phyloP scores from a whole-genome alignment of 2,113 vertebrate species.

The Camarhynchus parvulus region DNA sequence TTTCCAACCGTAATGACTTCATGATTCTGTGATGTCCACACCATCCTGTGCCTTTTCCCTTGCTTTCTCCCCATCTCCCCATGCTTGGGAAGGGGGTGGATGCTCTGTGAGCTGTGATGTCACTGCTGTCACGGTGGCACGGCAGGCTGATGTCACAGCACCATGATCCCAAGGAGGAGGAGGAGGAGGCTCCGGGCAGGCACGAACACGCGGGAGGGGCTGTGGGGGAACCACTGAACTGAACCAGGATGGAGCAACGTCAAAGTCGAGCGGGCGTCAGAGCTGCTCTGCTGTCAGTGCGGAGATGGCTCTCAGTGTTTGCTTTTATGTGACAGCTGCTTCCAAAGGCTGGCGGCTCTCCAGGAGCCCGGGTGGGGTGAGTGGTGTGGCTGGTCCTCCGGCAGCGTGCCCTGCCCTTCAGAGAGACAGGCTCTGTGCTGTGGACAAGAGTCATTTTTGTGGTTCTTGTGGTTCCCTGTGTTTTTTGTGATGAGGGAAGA shows the following conservation, averaged over 20 bases:
- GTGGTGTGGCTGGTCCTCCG: background rate
- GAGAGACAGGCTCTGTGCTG: background rate
- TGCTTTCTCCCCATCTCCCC: background rate
- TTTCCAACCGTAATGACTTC: fast-evolving
- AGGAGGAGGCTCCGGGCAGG: background rate
- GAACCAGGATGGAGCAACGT: background rate
- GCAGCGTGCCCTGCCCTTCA: background rate
- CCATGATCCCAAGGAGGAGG: background rate
- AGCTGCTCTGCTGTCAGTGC: background rate
- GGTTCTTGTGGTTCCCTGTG: constrained; percentile 48
- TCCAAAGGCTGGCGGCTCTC: constrained; percentile 8
- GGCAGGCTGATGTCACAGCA: background rate
- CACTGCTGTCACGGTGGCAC: background rate
- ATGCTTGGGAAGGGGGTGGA: background rate
- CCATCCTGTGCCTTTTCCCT: background rate
- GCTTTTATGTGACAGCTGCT: constrained; percentile 65
- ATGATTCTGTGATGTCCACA: background rate
- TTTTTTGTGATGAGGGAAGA: constrained; percentile 6
- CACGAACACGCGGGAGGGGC: background rate
- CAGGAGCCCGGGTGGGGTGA: background rate
- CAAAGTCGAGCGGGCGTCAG: background rate
- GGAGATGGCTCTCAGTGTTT: background rate
- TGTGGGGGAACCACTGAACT: background rate
- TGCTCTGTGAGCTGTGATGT: background rate
- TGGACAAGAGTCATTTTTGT: background rate